Base-by-base conservation (phyloP, 2,797 vertebrate genomes). In the Halcyon smyrnensis region DNA sequence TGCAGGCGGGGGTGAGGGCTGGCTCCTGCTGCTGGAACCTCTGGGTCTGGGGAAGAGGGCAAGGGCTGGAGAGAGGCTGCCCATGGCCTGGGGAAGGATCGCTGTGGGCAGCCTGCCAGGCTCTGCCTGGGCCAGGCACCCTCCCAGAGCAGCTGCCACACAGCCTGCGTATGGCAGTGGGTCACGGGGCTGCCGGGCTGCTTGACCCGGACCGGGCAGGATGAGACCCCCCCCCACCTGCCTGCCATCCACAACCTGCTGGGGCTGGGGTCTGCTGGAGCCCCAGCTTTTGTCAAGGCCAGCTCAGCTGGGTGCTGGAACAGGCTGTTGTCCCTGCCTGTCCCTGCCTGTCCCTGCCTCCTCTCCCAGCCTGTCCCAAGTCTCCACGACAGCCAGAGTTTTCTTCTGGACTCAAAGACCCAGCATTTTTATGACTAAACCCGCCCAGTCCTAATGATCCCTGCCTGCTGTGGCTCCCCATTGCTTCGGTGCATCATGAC, bases 171-270 rank as follows among this genome's bases (percentile, higher is more conserved):
- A 2, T 30, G 34, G 60, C 74, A 45, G 73, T 1, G 2, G 51
- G 30, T 21, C 46, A 2, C n/a, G 3, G 36, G 37, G n/a, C 62
- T 78, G 23, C 51, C 27, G 15, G 56, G 25, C 41, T 8, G 32
- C 25, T 51, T 28, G 50, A 27, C 19, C 34, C 0, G 1, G 1
- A 4, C 7, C 2, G 0, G 56, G 32, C 30, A 17, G 43, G 45
- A 28, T 32, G 56, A 63, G 56, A 5, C 5, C 19, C 32, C 10
- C 8, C 17, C 37, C 37, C 28, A n/a, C 25, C 53, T 24, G 30
- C 69, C 37, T 13, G 28, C 32, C 15, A 4, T 32, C 5, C 0
- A 18, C 1, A 0, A 12, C 25, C 48, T 21, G 8, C 46, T 14
- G 23, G 37, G 60, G 14, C 16, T 41, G 27, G 25, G 28, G 6